Base-by-base conservation (phyloP, 2,113 vertebrate genomes). In the human region DNA sequence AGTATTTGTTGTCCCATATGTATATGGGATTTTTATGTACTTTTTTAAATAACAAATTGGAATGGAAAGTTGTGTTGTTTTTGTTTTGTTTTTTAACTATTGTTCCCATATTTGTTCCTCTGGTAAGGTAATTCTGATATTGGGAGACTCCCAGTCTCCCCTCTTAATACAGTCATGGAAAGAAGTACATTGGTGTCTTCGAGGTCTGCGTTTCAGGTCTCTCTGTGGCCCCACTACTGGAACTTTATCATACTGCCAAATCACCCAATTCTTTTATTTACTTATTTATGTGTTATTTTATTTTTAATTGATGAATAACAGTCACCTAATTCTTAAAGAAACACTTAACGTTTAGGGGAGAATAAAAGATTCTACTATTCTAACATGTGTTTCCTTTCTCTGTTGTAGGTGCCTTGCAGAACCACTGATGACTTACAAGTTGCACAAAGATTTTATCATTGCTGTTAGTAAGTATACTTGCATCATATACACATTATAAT, bases 381-480 rank as follows among this genome's bases (percentile, higher is more conserved):
- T 85, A n/a, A 48, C 59, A 81, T 75, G 10, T 73, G 27, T 8
- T 75, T 93, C 72, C 32, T 35, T 90, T 89, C 95, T 94, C 97
- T 86, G 89, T 50, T 13, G 8, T 97, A 99, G 99, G 97, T 99
- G 99, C 98, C 99, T 99, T 91, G 99, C 99, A 94, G 99, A 99
- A 96, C 99, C 99, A 2, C 98, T 99, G 61, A 99, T 99, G 99
- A 99, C 99, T 91, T 99, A 99, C 98, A 99, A 99, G 97, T 98
- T 99, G 80, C 99, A 99, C 98, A 99, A 99, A 98, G 99, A 99
- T 97, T 99, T 99, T 98, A 99, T 99, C 98, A 98, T 99, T 97
- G 99, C 99, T 97, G 99, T 99, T 98, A 99, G 99, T 99, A 99
- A 99, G 99, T 99, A 98, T 25, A 22, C 76, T 92, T 55, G 48